Conservation (phyloP, 2,797 vertebrate genomes). For the Myripristis murdjan region DNA sequence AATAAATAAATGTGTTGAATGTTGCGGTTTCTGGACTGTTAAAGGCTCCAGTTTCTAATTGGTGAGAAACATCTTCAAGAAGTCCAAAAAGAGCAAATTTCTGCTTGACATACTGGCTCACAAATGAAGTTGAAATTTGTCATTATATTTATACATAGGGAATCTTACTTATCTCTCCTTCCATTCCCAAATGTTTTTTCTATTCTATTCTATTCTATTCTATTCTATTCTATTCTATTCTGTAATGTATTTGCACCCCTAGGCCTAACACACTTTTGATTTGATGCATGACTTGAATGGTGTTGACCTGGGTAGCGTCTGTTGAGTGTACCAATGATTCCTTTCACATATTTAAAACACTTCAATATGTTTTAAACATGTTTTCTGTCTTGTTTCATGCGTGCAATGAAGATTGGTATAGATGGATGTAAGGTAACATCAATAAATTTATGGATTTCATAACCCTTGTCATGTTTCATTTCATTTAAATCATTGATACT, state of each 20-base stretch:
- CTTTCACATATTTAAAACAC: slow-evolving; percentile 65
- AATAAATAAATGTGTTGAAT: not conserved
- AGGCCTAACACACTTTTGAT: not conserved
- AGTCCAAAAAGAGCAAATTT: not conserved
- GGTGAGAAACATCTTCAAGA: not conserved
- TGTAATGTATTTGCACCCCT: slow-evolving; percentile 7
- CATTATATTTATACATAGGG: no score
- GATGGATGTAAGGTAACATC: slow-evolving; percentile 85
- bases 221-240: slow-evolving; percentile 7
- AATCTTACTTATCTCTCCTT: no score
- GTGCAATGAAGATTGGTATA: slow-evolving; percentile 83
- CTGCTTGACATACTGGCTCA: not conserved
- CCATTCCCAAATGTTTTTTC: no score
- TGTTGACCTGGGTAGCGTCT: slow-evolving; percentile 6
- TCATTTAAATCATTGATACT: slow-evolving; percentile 38
- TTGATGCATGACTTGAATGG: slow-evolving; percentile 43
- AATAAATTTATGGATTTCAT: slow-evolving; percentile 54
- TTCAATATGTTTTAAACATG: slow-evolving; percentile 69
- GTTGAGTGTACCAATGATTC: not conserved
- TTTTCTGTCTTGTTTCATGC: slow-evolving; percentile 80
- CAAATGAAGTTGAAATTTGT: not conserved
- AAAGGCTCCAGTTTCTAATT: not conserved
- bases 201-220: not conserved
- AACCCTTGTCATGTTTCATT: slow-evolving; percentile 45
- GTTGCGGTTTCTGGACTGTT: not conserved